phyloP scores from a whole-genome alignment of 2,797 vertebrate species.

The Benthosema pterotum region DNA sequence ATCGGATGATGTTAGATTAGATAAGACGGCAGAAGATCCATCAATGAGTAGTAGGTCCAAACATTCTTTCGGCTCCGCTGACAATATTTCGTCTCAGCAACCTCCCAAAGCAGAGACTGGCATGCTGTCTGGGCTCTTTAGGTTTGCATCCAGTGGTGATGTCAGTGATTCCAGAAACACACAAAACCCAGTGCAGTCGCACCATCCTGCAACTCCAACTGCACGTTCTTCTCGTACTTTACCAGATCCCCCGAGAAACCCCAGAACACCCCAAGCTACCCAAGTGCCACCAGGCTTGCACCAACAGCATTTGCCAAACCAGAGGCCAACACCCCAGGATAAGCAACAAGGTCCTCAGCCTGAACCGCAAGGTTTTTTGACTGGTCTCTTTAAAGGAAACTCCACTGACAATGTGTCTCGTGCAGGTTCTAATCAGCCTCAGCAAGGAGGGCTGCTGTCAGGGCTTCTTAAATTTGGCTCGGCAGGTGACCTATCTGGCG shows the following conservation, averaged over 20 bases:
- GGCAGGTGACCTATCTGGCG: slow-evolving; percentile 57
- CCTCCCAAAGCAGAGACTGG: slow-evolving; percentile 64
- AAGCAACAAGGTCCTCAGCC: slow-evolving; percentile 53
- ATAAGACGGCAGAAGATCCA: slow-evolving; percentile 59
- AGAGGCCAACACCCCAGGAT: slow-evolving; percentile 32
- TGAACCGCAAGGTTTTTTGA: slow-evolving; percentile 64
- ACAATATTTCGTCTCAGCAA: slow-evolving; percentile 71
- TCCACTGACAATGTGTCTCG: slow-evolving; percentile 53
- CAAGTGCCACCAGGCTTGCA: slow-evolving; percentile 39
- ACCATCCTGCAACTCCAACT: slow-evolving; percentile 25
- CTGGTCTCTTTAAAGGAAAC: slow-evolving; percentile 72
- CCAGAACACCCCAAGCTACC: slow-evolving; percentile 47
- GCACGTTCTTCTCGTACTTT: slow-evolving; percentile 12
- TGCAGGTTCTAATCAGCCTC: slow-evolving; percentile 54
- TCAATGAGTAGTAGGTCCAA: slow-evolving; percentile 74
- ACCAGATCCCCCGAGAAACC: slow-evolving; percentile 48
- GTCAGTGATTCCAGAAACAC: slow-evolving; percentile 46
- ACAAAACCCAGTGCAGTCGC: slow-evolving; percentile 43
- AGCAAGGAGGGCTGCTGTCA: slow-evolving; percentile 78
- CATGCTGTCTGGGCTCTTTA: slow-evolving; percentile 72
- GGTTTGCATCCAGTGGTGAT: slow-evolving; percentile 76
- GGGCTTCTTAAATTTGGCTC: slow-evolving; percentile 79
- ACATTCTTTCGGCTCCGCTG: slow-evolving; percentile 80
- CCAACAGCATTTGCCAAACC: slow-evolving; percentile 42
- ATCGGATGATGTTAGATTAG: slow-evolving; percentile 69